Percentiles rank a stretch among this genome's conserved stretches.
These are phyloP conservation scores for Percina caprodes DNA, from an alignment of 2,113 vertebrate genomes.

Conservation along the genomic window DNA sequence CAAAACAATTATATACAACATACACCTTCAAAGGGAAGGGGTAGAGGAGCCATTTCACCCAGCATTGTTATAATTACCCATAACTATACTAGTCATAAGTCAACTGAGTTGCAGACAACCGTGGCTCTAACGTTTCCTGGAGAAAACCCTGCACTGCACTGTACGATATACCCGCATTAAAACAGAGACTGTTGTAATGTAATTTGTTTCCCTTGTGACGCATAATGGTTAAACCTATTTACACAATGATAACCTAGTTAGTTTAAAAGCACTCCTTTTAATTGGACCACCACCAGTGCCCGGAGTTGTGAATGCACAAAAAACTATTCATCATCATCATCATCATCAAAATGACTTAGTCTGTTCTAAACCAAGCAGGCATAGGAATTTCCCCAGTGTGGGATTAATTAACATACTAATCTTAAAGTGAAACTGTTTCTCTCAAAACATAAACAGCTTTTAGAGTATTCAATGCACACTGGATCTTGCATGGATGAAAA, in stretches of 20 bases:
- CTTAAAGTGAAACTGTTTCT: not conserved
- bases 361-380: not conserved
- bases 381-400: too few species aligned
- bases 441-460: not conserved
- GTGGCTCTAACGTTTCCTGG: not conserved
- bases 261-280: not conserved
- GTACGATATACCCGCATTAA: not conserved
- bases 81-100: not conserved
- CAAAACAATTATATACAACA: not conserved
- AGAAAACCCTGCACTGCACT: not conserved
- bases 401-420: too few species aligned
- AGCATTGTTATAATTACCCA: not conserved
- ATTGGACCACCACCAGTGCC: too few species aligned
- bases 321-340: not conserved
- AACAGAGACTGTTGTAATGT: not conserved
- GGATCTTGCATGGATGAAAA: too few species aligned
- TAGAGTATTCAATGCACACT: too few species aligned
- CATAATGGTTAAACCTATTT: not conserved
- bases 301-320: accelerated
- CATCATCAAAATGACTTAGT: too few species aligned
- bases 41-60: not conserved
- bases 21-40: not conserved
- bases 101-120: not conserved
- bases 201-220: not conserved
- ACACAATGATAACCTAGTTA: not conserved